Evolutionary conservation across 2,797 vertebrate genomes (phyloP).

Genomic region (Sebastes miniatus): DNA sequence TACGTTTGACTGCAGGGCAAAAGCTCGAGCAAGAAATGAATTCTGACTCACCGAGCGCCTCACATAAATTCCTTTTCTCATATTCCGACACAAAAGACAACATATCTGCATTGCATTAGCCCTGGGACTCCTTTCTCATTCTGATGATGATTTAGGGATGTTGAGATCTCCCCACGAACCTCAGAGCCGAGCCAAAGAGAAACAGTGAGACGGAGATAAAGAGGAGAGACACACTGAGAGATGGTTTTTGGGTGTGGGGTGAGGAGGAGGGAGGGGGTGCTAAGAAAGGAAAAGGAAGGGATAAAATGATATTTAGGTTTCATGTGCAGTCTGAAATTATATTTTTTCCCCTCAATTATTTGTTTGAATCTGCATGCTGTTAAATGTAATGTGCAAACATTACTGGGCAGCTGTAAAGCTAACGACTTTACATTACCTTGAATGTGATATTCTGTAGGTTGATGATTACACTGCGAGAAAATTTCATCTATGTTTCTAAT

Average conservation of each 20-base stretch:
- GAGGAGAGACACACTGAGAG: conserved; percentile 49
- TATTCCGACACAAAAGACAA: conserved; percentile 84
- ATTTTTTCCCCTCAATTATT: neutral
- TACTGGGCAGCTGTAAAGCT: neutral
- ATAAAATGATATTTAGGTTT: conserved; percentile 39
- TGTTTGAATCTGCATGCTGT: conserved; percentile 19
- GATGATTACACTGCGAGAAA: neutral
- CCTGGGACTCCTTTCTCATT: conserved; percentile 77
- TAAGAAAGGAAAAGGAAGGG: conserved; percentile 7
- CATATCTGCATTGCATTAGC: conserved; percentile 82
- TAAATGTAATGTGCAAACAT: conserved; percentile 3
- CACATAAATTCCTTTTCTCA: conserved; percentile 77
- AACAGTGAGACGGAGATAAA: conserved; percentile 61
- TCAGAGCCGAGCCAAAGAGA: conserved; percentile 60
- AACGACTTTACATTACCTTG: neutral
- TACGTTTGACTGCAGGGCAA: conserved; percentile 83
- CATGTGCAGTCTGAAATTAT: conserved; percentile 3
- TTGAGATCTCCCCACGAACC: conserved; percentile 70
- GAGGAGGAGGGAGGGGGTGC: neutral
- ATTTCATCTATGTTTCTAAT: neutral
- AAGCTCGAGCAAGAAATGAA: conserved; percentile 83
- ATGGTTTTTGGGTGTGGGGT: conserved; percentile 37
- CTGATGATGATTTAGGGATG: conserved; percentile 75
- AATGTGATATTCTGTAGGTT: neutral
- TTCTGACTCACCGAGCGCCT: conserved; percentile 78